These are phyloP conservation scores for Telmatherina bonti DNA, from an alignment of 2,797 vertebrate species.

Conservation along the genomic window DNA sequence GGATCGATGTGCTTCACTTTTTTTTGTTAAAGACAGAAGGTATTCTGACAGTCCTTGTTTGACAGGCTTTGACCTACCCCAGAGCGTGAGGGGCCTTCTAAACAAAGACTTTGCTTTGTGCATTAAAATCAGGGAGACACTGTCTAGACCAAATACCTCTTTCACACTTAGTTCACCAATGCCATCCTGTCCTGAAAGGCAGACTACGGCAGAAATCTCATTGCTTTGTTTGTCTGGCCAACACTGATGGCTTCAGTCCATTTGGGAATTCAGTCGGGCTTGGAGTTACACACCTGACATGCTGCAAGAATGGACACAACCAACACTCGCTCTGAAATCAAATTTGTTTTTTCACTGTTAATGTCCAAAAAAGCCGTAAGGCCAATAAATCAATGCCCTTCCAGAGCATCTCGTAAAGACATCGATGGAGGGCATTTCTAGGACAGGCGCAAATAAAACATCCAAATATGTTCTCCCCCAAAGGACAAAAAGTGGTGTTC, in stretches of 20 bases:
- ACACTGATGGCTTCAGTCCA: conserved; percentile 68
- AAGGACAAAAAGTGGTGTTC: conserved; percentile 54
- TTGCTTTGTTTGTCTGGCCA: conserved; percentile 68
- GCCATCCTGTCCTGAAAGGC: conserved; percentile 57
- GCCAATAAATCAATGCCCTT: conserved; percentile 71
- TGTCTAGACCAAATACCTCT: conserved; percentile 66
- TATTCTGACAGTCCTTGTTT: conserved; percentile 67
- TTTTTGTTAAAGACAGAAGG: conserved; percentile 67
- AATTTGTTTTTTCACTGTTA: conserved; percentile 67
- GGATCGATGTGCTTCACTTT: conserved; percentile 45
- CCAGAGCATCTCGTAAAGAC: conserved; percentile 39
- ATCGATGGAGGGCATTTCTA: conserved; percentile 70
- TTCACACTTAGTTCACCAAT: conserved; percentile 60
- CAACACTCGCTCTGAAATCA: conserved; percentile 61
- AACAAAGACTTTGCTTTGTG: conserved; percentile 59
- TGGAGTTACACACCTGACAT: conserved; percentile 74
- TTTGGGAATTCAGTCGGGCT: conserved; percentile 72
- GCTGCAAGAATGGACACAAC: conserved; percentile 69
- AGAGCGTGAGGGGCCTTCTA: conserved; percentile 64
- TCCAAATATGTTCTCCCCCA: conserved; percentile 64
- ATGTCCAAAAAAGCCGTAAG: conserved; percentile 62
- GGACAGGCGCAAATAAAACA: conserved; percentile 73
- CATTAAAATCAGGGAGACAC: conserved; percentile 59
- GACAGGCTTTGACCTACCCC: conserved; percentile 63
- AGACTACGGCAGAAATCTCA: conserved; percentile 59